phyloP scores from a whole-genome alignment of 1,140 invertebrate genomes.

The Penaeus indicus region DNA sequence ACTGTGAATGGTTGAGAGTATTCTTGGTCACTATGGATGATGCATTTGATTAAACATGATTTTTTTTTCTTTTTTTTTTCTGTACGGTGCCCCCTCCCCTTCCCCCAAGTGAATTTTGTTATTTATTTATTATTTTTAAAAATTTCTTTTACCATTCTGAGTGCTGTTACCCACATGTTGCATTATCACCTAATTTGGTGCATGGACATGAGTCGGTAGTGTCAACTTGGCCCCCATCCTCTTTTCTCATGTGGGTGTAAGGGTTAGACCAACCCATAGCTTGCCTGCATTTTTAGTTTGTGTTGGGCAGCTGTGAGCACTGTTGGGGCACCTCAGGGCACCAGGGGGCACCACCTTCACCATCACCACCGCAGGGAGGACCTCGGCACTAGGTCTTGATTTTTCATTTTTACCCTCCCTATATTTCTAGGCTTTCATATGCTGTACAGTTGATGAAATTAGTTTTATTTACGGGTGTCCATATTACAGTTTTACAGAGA shows the following conservation, averaged over 20 bases:
- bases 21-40: neutral
- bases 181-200: constrained; percentile 18
- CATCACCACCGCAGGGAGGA: neutral
- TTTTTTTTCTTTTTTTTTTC: no score
- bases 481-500: constrained; percentile 48
- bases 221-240: neutral
- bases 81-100: no score
- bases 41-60: neutral
- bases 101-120: no score
- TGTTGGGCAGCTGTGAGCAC: constrained; percentile 13
- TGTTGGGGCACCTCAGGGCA: neutral
- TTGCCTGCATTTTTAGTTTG: no score
- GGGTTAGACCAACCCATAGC: neutral
- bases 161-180: constrained; percentile 25
- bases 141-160: neutral
- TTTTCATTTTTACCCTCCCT: constrained; percentile 16
- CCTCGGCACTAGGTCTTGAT: constrained; percentile 28
- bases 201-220: neutral
- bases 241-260: neutral
- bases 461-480: constrained; percentile 39
- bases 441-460: constrained; percentile 39
- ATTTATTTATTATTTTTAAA: no score
- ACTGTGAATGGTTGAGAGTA: constrained; percentile 29
- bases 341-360: neutral
- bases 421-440: constrained; percentile 43